Conservation (phyloP, 2,113 vertebrate species). For the Megaceryle torquata region DNA sequence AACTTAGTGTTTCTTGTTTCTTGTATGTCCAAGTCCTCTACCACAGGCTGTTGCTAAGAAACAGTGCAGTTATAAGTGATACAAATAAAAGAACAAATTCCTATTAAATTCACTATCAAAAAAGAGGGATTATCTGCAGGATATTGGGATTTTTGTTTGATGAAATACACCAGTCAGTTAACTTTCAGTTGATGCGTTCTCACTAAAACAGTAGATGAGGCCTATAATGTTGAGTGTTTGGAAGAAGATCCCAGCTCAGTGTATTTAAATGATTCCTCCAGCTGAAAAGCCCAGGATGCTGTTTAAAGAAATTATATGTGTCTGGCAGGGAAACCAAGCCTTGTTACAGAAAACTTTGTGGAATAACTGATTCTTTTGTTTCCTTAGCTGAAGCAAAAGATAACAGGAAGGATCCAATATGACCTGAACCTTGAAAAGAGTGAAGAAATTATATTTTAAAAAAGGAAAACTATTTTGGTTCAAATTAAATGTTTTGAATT, state of each 20-base stretch:
- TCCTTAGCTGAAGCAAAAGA: not conserved
- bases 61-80: not conserved
- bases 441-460: not conserved
- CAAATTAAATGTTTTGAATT: not conserved
- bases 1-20: not conserved
- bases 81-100: not conserved
- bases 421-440: not conserved
- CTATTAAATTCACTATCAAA: not conserved
- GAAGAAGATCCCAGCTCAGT: not conserved
- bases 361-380: not conserved
- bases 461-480: not conserved
- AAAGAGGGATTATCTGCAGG: not conserved
- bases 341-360: not conserved
- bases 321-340: not conserved
- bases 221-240: not conserved
- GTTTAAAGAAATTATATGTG: not conserved
- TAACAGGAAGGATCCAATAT: not conserved
- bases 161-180: not conserved
- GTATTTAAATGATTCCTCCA: not conserved
- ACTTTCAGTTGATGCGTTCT: not conserved
- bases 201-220: not conserved
- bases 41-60: slow-evolving; percentile 51
- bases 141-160: not conserved
- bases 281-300: not conserved
- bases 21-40: not conserved